phyloP scores from a whole-genome alignment of 2,113 vertebrate genomes.

The Laticauda colubrina region DNA sequence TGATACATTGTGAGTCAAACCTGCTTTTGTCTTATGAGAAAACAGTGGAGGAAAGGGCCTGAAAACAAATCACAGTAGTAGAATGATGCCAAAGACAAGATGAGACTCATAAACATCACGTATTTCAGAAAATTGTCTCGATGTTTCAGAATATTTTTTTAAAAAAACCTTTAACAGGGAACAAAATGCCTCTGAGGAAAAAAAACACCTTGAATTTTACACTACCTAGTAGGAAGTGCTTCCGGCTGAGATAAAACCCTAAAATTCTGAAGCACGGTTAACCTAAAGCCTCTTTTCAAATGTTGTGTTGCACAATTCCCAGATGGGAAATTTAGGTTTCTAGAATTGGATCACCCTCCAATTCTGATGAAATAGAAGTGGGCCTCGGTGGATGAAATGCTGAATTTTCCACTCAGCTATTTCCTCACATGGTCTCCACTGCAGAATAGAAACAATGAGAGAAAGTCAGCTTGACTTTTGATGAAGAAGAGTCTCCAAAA shows the following conservation, averaged over 20 bases:
- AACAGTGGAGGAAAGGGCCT: constrained; percentile 4
- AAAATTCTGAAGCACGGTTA: neutral
- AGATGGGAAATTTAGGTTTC: neutral
- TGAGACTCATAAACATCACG: neutral
- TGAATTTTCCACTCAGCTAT: neutral
- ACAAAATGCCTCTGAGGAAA: neutral
- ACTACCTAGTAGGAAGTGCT: neutral
- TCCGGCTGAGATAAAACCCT: neutral
- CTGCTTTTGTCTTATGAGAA: constrained; percentile 4
- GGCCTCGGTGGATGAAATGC: neutral
- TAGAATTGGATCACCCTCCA: neutral
- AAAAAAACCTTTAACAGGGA: neutral
- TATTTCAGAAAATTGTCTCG: neutral
- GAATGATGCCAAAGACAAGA: constrained; percentile 29
- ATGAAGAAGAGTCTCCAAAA: neutral
- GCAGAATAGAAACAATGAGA: neutral
- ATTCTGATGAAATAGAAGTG: neutral
- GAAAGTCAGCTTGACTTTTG: neutral
- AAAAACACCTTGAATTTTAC: neutral
- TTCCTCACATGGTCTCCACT: neutral
- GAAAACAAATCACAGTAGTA: constrained; percentile 27
- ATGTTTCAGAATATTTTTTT: neutral
- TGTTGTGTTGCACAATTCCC: neutral
- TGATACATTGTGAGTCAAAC: constrained; percentile 19
- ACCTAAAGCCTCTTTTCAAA: neutral